A percentile compares a stretch with the other conserved stretches of the same genome.
Evolutionary conservation across 2,113 vertebrate genomes (phyloP).

Genomic region (Eidolon helvum): DNA sequence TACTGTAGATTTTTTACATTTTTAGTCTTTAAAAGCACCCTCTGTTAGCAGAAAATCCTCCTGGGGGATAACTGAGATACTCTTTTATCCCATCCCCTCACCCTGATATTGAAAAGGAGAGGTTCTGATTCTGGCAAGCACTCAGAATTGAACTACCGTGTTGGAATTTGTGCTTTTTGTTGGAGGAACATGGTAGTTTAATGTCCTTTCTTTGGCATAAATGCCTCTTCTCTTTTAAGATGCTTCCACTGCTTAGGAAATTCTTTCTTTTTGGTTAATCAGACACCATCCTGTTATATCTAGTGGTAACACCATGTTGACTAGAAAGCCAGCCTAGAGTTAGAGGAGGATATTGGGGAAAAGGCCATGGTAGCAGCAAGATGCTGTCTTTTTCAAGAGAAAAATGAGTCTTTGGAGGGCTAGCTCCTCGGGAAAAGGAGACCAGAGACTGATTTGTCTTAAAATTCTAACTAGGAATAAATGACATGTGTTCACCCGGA

Average conservation of each 20-base stretch:
- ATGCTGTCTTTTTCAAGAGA: not conserved
- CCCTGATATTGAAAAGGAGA: not conserved
- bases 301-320: not conserved
- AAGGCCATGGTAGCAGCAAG: not conserved
- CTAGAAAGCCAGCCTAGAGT: not conserved
- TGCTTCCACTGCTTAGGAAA: not conserved
- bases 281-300: not conserved
- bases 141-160: not conserved
- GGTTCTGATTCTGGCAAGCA: not conserved
- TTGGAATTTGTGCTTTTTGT: not conserved
- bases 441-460: not conserved
- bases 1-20: not conserved
- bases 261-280: not conserved
- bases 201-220: not conserved
- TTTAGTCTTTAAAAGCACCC: not conserved
- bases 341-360: not conserved
- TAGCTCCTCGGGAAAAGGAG: not conserved
- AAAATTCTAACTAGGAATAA: not conserved
- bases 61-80: not conserved
- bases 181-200: not conserved
- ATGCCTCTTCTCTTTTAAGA: not conserved
- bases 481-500: not conserved
- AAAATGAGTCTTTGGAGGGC: not conserved
- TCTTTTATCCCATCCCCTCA: not conserved
- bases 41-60: not conserved